phyloP scores from a whole-genome alignment of 2,113 vertebrate species.

The Dendrocopos noguchii region DNA sequence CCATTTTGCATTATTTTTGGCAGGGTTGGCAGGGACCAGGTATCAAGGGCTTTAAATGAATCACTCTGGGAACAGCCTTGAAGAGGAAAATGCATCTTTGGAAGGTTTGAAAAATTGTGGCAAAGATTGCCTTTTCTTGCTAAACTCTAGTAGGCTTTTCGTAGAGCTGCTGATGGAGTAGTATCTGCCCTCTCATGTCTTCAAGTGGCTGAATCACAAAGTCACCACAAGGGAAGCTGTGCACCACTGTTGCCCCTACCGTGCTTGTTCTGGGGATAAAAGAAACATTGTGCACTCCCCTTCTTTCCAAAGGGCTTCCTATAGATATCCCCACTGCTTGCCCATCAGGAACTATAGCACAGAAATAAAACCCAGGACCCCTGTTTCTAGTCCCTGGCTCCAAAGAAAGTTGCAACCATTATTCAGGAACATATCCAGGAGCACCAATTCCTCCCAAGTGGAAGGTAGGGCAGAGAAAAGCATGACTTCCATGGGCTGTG shows the following conservation, averaged over 20 bases:
- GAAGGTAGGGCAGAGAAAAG: rapidly evolving
- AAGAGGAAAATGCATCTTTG: neutral
- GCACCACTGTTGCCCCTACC: neutral
- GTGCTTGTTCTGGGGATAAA: neutral
- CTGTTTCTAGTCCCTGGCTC: neutral
- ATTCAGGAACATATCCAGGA: neutral
- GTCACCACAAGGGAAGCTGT: rapidly evolving
- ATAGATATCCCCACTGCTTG: neutral
- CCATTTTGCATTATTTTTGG: neutral
- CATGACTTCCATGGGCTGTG: neutral
- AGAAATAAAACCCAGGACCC: neutral
- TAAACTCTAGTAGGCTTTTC: neutral
- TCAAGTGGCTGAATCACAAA: neutral
- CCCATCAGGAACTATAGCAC: neutral
- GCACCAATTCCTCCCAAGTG: rapidly evolving
- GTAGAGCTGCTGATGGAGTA: rapidly evolving
- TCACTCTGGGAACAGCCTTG: neutral
- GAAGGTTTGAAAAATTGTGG: neutral
- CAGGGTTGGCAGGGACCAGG: neutral
- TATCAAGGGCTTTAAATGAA: neutral
- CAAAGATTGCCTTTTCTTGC: neutral
- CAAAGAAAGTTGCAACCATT: neutral
- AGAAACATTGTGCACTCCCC: neutral
- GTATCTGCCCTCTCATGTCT: neutral
- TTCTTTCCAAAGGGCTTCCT: neutral